Evolutionary conservation across 2,113 vertebrate genomes (phyloP).

Genomic region (Tringa solitaria): DNA sequence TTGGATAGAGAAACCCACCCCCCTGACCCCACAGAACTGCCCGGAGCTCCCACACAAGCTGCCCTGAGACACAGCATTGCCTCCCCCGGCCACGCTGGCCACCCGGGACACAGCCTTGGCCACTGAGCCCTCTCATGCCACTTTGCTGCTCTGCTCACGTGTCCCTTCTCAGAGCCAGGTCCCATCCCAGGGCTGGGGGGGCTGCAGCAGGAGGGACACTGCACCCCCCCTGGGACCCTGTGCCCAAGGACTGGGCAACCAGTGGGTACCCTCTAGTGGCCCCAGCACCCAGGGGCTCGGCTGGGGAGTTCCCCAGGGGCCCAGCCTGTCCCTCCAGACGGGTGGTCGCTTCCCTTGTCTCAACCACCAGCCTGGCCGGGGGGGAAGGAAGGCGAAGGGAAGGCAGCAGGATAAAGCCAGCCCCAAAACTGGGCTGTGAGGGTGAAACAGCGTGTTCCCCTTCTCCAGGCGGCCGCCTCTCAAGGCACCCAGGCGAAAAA

Average conservation of each 20-base stretch:
- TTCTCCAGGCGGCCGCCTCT: background rate
- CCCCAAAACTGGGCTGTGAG: background rate
- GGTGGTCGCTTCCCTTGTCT: background rate
- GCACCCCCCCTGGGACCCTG: background rate
- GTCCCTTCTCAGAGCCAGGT: background rate
- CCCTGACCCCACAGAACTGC: background rate
- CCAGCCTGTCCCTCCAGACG: too few species aligned
- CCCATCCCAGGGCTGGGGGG: background rate
- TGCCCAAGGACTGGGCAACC: background rate
- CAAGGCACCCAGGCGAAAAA: background rate
- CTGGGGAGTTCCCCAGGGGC: background rate
- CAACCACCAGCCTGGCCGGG: background rate
- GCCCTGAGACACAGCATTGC: background rate
- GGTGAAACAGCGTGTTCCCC: rapidly evolving
- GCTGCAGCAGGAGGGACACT: background rate
- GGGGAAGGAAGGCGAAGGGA: rapidly evolving
- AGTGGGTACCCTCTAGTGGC: background rate
- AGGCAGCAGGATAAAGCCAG: background rate
- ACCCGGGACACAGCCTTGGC: background rate
- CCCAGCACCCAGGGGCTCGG: background rate
- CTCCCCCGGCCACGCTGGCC: rapidly evolving
- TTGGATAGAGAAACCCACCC: background rate
- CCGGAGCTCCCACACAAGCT: rapidly evolving
- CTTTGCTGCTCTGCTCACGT: background rate
- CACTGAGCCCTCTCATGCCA: background rate